Base-by-base conservation (phyloP, 1,140 invertebrate genomes). In the Diachasma alloeum region DNA sequence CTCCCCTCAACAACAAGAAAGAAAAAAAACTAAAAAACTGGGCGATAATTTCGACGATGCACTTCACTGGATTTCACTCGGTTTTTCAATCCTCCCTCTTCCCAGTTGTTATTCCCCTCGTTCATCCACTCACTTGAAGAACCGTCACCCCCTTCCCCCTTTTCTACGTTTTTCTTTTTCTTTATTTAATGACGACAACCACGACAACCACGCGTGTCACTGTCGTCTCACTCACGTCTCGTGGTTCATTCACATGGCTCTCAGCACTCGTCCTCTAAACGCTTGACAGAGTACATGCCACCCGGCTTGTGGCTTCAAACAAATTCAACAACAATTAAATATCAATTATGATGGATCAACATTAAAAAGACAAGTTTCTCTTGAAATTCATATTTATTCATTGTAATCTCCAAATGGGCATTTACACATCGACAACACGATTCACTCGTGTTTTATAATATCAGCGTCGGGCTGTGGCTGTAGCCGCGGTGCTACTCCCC, bases 401-500 rank as follows among this genome's bases (percentile, higher is more conserved):
- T 31, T 31, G 31, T 31, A 31, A 31, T 31, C 6, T 3, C 31
- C 31, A 31, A 31, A 31, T 31, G 31, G 31, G 31, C 6, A 31
- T 31, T 2, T 31, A 2, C 31, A 6, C 31, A 31, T 2, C 6
- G 31, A 31, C 2, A 31, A 31, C 31, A 31, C 31, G 31, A 31
- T 31, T 31, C 31, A 31, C 31, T 31, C 31, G n/a, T 11, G 17
- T 44, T 66, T 42, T 56, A n/a, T 36, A 10, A 6, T 31, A 31
- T 36, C 11, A 15, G 6, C n/a, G 44, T 53, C 73, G 73, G 42
- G 73, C 59, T 74, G 73, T 74, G 73, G 73, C 73, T 74, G 59
- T 74, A 74, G 72, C 72, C 59, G 48, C 72, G 59, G 59, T 74
- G 72, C 72, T 74, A 74, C 72, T 74, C 72, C 56, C 72, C 72